Percentiles rank a stretch among this genome's conserved stretches.
phyloP scores from a whole-genome alignment of 2,113 vertebrate genomes.

The Macaca mulatta region DNA sequence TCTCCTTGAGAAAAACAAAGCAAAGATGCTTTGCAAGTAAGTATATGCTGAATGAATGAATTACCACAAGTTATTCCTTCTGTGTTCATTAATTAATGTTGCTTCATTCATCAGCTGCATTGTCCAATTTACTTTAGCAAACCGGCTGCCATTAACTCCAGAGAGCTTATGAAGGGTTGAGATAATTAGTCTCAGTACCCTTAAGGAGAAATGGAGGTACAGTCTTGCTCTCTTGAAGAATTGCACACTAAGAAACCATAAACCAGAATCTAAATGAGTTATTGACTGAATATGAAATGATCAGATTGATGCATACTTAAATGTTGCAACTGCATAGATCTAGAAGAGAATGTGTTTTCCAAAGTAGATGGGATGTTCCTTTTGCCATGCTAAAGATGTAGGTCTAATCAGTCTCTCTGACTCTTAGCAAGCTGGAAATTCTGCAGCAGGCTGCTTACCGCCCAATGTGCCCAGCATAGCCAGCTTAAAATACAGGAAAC shows the following conservation, averaged over 20 bases:
- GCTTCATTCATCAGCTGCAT: conserved; percentile 45
- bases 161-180: background rate
- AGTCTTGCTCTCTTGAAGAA: background rate
- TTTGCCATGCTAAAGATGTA: background rate
- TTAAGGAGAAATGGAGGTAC: background rate
- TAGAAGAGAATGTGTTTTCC: background rate
- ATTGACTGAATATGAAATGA: background rate
- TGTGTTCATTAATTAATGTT: conserved; percentile 17
- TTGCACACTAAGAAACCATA: background rate
- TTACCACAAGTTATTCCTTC: conserved; percentile 47
- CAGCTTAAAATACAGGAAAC: background rate
- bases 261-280: background rate
- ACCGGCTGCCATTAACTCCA: background rate
- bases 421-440: background rate
- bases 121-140: conserved; percentile 50
- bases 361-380: background rate
- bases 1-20: conserved; percentile 52
- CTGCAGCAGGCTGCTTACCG: background rate
- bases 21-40: conserved; percentile 21
- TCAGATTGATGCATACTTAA: background rate
- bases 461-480: background rate
- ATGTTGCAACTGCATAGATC: background rate
- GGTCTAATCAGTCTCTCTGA: background rate
- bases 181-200: background rate
- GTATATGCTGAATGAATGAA: conserved; percentile 34